These are phyloP conservation scores for Lacerta viridis DNA, from an alignment of 2,797 vertebrate genomes.

Conservation along the genomic window DNA sequence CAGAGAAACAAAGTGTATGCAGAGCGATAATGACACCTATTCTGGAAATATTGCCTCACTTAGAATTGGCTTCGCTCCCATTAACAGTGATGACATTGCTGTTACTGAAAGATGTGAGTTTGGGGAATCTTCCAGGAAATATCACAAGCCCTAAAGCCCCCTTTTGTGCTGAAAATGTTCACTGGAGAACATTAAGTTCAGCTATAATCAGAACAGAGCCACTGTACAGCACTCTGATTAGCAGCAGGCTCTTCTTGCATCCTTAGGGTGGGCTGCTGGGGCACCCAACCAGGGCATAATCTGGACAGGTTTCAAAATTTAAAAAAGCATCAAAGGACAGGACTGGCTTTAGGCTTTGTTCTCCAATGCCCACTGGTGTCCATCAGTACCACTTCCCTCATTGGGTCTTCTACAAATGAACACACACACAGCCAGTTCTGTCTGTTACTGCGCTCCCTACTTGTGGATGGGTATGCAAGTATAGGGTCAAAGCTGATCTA, in stretches of 20 bases:
- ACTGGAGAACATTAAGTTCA: neutral
- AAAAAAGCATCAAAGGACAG: neutral
- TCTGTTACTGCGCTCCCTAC: neutral
- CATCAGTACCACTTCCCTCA: no score
- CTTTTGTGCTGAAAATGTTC: neutral
- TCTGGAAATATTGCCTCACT: neutral
- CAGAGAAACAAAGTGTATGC: neutral
- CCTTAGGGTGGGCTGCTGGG: neutral
- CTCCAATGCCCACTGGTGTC: no score
- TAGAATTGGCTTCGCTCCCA: neutral
- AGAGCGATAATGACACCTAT: neutral
- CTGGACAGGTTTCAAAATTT: neutral
- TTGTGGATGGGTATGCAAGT: neutral
- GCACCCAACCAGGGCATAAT: neutral
- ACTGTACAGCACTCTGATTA: neutral
- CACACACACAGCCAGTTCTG: no score
- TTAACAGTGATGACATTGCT: neutral
- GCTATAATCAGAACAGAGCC: neutral
- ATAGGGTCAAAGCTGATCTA: neutral
- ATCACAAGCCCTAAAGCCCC: neutral
- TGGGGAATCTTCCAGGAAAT: neutral
- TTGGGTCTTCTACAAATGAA: no score
- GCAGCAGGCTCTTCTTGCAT: no score
- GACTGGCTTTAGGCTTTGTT: neutral
- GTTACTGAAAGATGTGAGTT: neutral